These are phyloP conservation scores for Dolichomitus sp. DNA, from an alignment of 2,888 invertebrate species.

Conservation along the genomic window DNA sequence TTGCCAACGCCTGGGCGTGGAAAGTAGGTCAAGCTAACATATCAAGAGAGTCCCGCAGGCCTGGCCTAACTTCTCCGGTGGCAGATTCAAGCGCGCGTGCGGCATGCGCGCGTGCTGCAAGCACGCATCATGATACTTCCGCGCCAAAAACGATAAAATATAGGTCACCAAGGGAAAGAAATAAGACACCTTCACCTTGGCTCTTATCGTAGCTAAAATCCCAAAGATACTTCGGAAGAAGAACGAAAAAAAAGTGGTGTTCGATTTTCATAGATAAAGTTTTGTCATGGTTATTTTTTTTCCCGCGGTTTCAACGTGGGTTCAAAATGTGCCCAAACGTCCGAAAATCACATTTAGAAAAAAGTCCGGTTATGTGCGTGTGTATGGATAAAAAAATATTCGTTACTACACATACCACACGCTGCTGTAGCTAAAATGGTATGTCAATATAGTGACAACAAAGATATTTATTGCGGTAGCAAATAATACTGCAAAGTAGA, in stretches of 20 bases:
- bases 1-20: constrained; percentile 22
- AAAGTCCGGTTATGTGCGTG: too few relatives aligned
- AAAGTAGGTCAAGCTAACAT: constrained; percentile 66
- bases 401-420: too few relatives aligned
- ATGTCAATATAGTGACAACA: too few relatives aligned
- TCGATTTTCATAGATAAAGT: too few relatives aligned
- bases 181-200: constrained; percentile 4
- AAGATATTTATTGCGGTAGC: too few relatives aligned
- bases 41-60: constrained; percentile 29
- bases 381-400: too few relatives aligned
- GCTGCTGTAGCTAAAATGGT: too few relatives aligned
- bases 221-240: neutral
- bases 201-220: neutral
- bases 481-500: too few relatives aligned
- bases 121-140: constrained; percentile 27
- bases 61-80: constrained; percentile 52
- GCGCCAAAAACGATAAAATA: constrained; percentile 5
- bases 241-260: neutral
- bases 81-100: constrained; percentile 11
- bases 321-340: too few relatives aligned
- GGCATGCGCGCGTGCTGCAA: neutral
- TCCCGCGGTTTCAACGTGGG: too few relatives aligned
- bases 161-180: constrained; percentile 44
- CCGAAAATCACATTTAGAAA: too few relatives aligned
- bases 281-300: too few relatives aligned